These are phyloP conservation scores for Sinocyclocheilus maitianheensis DNA, from an alignment of 2,113 vertebrate genomes.

Conservation along the genomic window DNA sequence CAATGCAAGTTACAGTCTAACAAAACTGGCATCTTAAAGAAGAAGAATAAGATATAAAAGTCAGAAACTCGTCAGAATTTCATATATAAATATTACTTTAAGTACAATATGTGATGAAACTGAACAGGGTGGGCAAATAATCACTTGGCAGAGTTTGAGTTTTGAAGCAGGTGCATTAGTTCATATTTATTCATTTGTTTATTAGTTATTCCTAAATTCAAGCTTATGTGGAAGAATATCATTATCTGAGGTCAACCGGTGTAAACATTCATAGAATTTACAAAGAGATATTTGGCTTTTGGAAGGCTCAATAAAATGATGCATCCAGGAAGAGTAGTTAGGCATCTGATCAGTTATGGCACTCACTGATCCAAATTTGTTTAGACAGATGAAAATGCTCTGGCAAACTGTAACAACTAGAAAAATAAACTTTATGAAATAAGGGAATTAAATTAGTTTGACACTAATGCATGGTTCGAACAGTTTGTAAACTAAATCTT, in stretches of 20 bases:
- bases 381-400: not conserved
- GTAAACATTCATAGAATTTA: constrained; percentile 3
- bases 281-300: not conserved
- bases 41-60: not conserved
- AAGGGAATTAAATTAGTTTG: not conserved
- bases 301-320: not conserved
- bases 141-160: not conserved
- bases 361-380: not conserved
- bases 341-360: not conserved
- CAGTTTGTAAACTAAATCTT: no score
- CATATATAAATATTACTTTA: not conserved
- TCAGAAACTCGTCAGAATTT: not conserved
- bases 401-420: not conserved
- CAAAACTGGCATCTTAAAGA: not conserved
- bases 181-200: not conserved
- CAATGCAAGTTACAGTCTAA: not conserved
- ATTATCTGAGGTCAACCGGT: not conserved
- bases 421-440: not conserved
- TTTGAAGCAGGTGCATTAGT: not conserved
- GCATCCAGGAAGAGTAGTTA: not conserved
- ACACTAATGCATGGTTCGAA: no score
- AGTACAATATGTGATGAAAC: not conserved
- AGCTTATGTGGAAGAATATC: not conserved
- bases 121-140: not conserved
- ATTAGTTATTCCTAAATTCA: not conserved